Percentiles rank a stretch among this genome's conserved stretches.
Conservation (phyloP, 2,113 vertebrate species). For the Nanorana parkeri region DNA sequence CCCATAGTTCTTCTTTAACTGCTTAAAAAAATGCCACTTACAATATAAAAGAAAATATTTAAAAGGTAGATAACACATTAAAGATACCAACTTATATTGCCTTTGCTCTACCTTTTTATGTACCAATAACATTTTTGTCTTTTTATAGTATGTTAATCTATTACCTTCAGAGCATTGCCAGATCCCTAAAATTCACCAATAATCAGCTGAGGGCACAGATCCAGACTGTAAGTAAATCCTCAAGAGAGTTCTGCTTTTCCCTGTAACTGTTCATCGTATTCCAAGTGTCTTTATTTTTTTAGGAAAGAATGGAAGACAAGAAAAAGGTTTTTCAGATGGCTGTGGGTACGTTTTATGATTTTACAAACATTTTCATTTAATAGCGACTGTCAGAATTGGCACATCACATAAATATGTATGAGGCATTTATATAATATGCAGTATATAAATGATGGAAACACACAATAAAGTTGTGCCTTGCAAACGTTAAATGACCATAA, state of each 20-base stretch:
- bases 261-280: not conserved
- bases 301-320: slow-evolving; percentile 95
- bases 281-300: slow-evolving; percentile 55
- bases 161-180: slow-evolving; percentile 94
- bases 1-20: too few relatives aligned
- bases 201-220: slow-evolving; percentile 93
- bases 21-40: too few relatives aligned
- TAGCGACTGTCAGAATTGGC: too few relatives aligned
- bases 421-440: too few relatives aligned
- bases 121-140: slow-evolving; percentile 39
- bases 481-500: too few relatives aligned
- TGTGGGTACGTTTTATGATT: slow-evolving; percentile 76
- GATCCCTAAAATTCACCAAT: slow-evolving; percentile 96
- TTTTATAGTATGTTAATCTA: slow-evolving; percentile 93
- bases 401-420: too few relatives aligned
- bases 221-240: slow-evolving; percentile 82
- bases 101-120: too few relatives aligned
- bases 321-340: slow-evolving; percentile 92
- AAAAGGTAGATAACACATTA: too few relatives aligned
- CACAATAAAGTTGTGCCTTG: too few relatives aligned
- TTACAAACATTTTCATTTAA: not conserved
- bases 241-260: not conserved
- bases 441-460: too few relatives aligned
- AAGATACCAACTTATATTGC: too few relatives aligned
- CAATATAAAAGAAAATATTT: too few relatives aligned